Base-by-base conservation (phyloP, 2,797 vertebrate species). In the Ara ararauna region DNA sequence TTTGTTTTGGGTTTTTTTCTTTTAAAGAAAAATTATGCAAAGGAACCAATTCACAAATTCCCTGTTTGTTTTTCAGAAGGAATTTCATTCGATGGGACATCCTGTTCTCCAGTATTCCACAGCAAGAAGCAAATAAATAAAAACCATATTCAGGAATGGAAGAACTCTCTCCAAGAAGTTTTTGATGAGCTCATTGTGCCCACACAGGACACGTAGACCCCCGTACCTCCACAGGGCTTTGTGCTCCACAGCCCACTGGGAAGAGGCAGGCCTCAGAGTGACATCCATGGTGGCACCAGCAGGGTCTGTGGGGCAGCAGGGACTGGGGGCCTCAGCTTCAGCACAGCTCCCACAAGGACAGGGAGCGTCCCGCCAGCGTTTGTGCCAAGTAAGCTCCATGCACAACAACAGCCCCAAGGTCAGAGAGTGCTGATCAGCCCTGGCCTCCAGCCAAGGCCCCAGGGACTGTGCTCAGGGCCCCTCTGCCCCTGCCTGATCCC, bases 401-500 rank as follows among this genome's bases (percentile, higher is more conserved):
- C 53, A 54, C 51, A 32, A 11, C 29, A 67, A 27, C 90, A 86
- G 86, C 75, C 74, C 84, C 77, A 66, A 92, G 94, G 92, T 78
- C 92, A 89, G 73, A 42, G 76, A 75, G 80, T 90, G 92, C 88
- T 92, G 96, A 90, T 93, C 94, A 51, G 86, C 34, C 36, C 82
- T 81, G 92, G 88, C 45, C 32, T 11, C 12, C 17, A 7, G 94
- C 86, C 80, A 53, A 65, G 32, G 80, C 89, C 84, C 66, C 65
- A 44, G 85, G 30, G 60, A 26, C 22, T 38, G n/a, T 0, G 2
- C 26, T 22, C 66, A 44, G 34, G 32, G 16, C 21, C 45, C 66
- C 50, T 32, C 34, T 15, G 56, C 19, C 1, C 36, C 86, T 64
- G 32, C 29, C 73, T 61, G 50, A 42, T 79, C 47, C 12, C 22